phyloP scores from a whole-genome alignment of 2,797 vertebrate genomes.

The Hyperoplus lanceolatus region DNA sequence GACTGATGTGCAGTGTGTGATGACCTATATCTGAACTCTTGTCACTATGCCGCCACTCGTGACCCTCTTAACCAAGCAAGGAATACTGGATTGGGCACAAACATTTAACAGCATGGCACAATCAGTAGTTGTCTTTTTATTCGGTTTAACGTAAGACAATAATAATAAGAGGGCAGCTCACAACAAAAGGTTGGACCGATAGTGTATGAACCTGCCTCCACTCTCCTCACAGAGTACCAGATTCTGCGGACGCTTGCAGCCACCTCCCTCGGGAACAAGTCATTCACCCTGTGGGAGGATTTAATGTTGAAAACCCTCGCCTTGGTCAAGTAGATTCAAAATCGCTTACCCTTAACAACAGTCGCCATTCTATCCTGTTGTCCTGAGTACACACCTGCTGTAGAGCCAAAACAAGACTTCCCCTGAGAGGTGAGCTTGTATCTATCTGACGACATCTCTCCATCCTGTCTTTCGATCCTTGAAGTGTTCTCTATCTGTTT shows the following conservation, averaged over 20 bases:
- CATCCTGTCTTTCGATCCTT: slow-evolving; percentile 6
- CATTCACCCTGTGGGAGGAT: slow-evolving; percentile 58
- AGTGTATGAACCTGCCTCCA: slow-evolving; percentile 11
- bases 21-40: slow-evolving; percentile 37
- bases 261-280: slow-evolving; percentile 62
- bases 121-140: not conserved
- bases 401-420: slow-evolving; percentile 46
- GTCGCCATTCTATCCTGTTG: slow-evolving; percentile 18
- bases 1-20: slow-evolving; percentile 31
- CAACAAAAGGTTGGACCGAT: slow-evolving; percentile 4
- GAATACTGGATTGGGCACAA: not conserved
- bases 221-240: slow-evolving; percentile 5
- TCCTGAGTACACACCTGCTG: slow-evolving; percentile 15
- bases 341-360: slow-evolving; percentile 57
- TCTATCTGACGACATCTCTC: slow-evolving; percentile 46
- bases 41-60: slow-evolving; percentile 18
- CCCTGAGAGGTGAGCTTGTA: slow-evolving; percentile 41
- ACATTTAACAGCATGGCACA: slow-evolving; percentile 4
- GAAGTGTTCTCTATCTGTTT: not conserved
- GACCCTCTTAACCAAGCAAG: slow-evolving; percentile 13
- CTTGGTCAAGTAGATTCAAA: slow-evolving; percentile 56
- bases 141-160: slow-evolving; percentile 7
- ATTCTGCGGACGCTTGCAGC: slow-evolving; percentile 15
- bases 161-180: not conserved
- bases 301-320: slow-evolving; percentile 60